phyloP scores from a whole-genome alignment of 2,113 vertebrate genomes.

The Zosterops lateralis region DNA sequence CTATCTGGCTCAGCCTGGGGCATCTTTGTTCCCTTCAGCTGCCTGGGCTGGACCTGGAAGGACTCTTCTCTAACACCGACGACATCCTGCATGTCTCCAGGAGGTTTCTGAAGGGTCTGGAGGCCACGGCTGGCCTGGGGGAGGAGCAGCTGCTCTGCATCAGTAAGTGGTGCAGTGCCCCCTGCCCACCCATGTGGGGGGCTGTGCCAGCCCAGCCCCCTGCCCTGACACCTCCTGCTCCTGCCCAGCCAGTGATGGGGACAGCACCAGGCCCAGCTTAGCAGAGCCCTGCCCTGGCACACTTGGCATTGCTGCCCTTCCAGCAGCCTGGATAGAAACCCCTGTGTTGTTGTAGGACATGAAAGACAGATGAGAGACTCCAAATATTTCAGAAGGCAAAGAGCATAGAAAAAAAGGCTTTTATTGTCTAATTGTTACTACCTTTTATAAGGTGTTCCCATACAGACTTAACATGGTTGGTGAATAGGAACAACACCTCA shows the following conservation, averaged over 20 bases:
- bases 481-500: no score
- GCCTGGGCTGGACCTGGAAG: conserved; percentile 80
- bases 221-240: neutral
- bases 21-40: conserved; percentile 73
- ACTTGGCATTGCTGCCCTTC: neutral
- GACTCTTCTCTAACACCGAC: conserved; percentile 85
- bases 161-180: conserved; percentile 75
- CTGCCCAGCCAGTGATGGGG: neutral
- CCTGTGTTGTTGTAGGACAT: neutral
- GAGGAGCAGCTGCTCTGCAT: conserved; percentile 76
- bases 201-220: neutral
- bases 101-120: conserved; percentile 79
- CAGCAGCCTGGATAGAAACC: neutral
- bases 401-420: no score
- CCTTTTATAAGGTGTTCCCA: no score
- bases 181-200: rapidly evolving
- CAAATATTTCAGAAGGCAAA: no score
- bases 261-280: neutral
- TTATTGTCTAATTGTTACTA: no score
- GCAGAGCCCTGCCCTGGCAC: neutral
- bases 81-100: conserved; percentile 83
- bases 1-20: neutral
- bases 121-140: conserved; percentile 68
- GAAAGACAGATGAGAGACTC: no score
- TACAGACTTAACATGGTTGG: no score